These are phyloP conservation scores for Intellagama lesueurii DNA, from an alignment of 2,797 vertebrate species.

Conservation along the genomic window DNA sequence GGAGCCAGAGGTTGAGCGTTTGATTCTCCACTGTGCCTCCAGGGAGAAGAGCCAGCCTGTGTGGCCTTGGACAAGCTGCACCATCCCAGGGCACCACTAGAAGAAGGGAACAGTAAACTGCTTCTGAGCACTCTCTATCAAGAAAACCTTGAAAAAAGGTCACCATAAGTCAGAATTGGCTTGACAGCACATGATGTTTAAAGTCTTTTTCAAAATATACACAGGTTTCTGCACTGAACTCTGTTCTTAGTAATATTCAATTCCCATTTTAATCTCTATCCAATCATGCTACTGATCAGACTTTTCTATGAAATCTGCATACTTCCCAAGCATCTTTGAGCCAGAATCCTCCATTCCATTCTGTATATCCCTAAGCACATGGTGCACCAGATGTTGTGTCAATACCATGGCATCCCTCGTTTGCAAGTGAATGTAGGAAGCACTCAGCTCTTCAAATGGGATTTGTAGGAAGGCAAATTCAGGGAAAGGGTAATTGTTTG, in stretches of 20 bases:
- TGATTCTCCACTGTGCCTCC: too few species aligned
- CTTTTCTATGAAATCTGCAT: neutral
- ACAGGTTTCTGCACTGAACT: neutral
- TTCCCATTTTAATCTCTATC: neutral
- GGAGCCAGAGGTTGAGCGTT: too few species aligned
- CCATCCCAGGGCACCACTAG: too few species aligned
- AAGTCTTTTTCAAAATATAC: neutral
- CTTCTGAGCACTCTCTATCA: too few species aligned
- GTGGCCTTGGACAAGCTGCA: too few species aligned
- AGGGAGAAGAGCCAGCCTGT: too few species aligned
- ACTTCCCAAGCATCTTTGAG: neutral
- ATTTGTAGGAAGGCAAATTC: conserved; percentile 42
- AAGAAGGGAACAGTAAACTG: too few species aligned
- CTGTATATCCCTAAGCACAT: neutral
- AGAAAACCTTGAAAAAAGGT: too few species aligned
- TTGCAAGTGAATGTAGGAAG: neutral
- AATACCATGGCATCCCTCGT: conserved; percentile 29
- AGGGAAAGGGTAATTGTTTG: conserved; percentile 11
- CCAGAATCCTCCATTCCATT: neutral
- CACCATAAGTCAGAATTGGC: too few species aligned
- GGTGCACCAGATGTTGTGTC: conserved; percentile 24
- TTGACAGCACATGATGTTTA: too few species aligned
- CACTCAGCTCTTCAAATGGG: conserved; percentile 22
- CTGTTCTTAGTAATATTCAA: neutral
- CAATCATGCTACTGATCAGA: neutral